Evolutionary conservation across 2,113 vertebrate genomes (phyloP).

Genomic region (Glaucidium brasilianum): DNA sequence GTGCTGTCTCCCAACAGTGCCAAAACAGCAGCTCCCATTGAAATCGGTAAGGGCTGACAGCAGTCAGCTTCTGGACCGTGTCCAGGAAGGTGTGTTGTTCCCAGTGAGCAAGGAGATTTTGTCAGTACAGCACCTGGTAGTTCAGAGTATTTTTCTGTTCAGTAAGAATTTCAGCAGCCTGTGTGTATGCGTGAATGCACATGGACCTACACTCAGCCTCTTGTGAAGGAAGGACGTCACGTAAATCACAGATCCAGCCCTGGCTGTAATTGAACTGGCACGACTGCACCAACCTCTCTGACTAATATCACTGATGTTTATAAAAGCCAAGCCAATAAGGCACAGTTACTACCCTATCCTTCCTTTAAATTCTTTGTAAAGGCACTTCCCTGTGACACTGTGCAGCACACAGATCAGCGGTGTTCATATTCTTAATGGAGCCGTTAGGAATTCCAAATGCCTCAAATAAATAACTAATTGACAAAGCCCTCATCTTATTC

Average conservation of each 20-base stretch:
- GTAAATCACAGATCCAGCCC: background rate
- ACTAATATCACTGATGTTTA: background rate
- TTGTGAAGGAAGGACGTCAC: background rate
- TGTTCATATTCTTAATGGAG: background rate
- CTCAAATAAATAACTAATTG: background rate
- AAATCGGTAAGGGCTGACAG: background rate
- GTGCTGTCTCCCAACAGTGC: background rate
- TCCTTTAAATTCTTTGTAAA: background rate
- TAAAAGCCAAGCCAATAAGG: background rate
- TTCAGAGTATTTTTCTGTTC: background rate
- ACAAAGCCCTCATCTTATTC: background rate
- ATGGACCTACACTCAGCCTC: background rate
- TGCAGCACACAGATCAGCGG: background rate
- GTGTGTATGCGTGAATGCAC: background rate
- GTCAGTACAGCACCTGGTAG: background rate
- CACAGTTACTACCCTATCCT: background rate
- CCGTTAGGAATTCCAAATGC: background rate
- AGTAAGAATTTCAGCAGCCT: background rate
- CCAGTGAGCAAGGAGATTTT: too few relatives aligned
- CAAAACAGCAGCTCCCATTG: background rate
- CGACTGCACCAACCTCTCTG: background rate
- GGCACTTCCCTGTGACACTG: background rate
- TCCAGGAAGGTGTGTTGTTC: rapidly evolving
- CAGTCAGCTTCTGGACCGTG: background rate
- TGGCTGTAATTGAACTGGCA: background rate